phyloP scores from a whole-genome alignment of 1,140 invertebrate species.

The Hyphantria cunea region DNA sequence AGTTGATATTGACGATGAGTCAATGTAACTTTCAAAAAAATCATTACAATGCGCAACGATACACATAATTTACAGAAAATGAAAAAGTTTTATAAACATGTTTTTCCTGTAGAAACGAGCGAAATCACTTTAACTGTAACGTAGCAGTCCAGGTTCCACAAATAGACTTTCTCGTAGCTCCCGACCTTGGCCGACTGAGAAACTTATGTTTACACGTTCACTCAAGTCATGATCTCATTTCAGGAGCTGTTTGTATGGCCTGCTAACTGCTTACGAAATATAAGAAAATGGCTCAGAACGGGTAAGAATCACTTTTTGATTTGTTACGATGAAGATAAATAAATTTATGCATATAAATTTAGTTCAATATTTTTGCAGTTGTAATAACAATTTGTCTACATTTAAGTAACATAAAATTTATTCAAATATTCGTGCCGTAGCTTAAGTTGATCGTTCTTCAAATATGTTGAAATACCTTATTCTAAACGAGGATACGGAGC shows the following conservation, averaged over 20 bases:
- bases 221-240: slow-evolving; percentile 56
- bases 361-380: too few relatives aligned
- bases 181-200: slow-evolving; percentile 34
- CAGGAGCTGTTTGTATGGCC: slow-evolving; percentile 33
- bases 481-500: slow-evolving; percentile 6
- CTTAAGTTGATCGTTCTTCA: background rate
- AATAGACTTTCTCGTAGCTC: slow-evolving; percentile 34
- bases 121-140: slow-evolving; percentile 6
- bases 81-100: too few relatives aligned
- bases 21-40: too few relatives aligned
- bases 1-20: too few relatives aligned
- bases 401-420: too few relatives aligned
- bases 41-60: too few relatives aligned
- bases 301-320: slow-evolving; percentile 45
- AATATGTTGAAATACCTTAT: background rate
- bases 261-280: slow-evolving; percentile 19
- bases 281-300: slow-evolving; percentile 60
- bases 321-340: slow-evolving; percentile 1
- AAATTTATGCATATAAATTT: too few relatives aligned
- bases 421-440: too few relatives aligned
- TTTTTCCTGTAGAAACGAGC: too few relatives aligned
- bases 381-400: too few relatives aligned
- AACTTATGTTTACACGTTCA: slow-evolving; percentile 42
- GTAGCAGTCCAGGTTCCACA: slow-evolving; percentile 17
- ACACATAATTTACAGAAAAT: background rate